Evolutionary conservation across 2,113 vertebrate genomes (phyloP), one percentile per base, ranked within the genome.

Genomic region (Aegypius monachus): DNA sequence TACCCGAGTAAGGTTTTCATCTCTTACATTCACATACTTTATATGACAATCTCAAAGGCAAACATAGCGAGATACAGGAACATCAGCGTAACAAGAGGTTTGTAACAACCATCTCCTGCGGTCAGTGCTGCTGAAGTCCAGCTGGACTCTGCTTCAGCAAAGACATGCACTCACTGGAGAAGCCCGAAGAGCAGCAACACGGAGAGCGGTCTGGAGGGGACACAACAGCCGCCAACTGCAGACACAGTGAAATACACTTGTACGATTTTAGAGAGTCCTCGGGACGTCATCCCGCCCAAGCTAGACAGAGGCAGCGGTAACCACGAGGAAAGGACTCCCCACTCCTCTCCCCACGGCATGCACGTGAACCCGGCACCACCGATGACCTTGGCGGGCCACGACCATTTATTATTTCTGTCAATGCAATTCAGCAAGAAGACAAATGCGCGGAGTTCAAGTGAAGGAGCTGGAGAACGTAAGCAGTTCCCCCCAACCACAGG

Each of bases 71-170:
- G 27, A 11, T 2, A 14, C 19, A 52, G 78, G 52, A 42, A 0
- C 34, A 10, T 1, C 29, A 7, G 70, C 0, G 0, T 21, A 4
- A 1, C 0, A 9, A 47, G 67, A 36, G 63, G 56, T 17, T 14
- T 45, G 65, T 0, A 7, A 2, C 2, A 13, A 6, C 12, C 34
- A 11, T 7, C 14, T 23, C 34, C 65, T 3, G 2, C 4, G 1
- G 43, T 3, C 81, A 17, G 47, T 13, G 0, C 15, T 3, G 83
- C 62, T 6, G 0, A 1, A 6, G 36, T 3, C 2, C 56, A 3
- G 47, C 8, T 2, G 40, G 50, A 4, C 53, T 5, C 26, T 12
- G 67, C 53, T 12, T 12, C 29, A 5, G 21, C 25, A 7, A 47
- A 34, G 62, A n/a, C 45, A 3, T 0, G 5, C 7, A 4, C 47